These are phyloP conservation scores for Apamea anceps DNA, from an alignment of 2,888 invertebrate genomes.

Conservation along the genomic window DNA sequence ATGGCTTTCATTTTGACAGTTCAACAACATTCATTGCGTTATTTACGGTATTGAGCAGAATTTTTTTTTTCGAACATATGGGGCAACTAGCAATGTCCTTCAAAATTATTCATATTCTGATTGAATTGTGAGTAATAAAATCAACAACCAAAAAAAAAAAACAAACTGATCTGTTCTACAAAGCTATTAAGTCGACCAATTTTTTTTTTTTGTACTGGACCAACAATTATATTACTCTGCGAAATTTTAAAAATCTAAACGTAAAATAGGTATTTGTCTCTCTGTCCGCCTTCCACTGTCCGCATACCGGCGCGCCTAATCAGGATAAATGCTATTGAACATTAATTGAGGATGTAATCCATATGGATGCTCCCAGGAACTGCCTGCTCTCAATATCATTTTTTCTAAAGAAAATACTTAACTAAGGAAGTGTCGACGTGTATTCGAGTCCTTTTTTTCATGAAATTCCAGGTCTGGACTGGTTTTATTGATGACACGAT, in stretches of 20 bases:
- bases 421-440: conserved; percentile 60
- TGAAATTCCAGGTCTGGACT: conserved; percentile 47
- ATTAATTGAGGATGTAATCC: conserved; percentile 77
- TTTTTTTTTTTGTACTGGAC: not conserved
- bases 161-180: not conserved
- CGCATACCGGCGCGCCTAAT: conserved; percentile 67
- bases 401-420: conserved; percentile 59
- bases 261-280: not conserved
- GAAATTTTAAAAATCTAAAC: not conserved
- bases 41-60: not conserved
- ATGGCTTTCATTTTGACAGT: too few species aligned
- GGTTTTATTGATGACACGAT: conserved; percentile 57
- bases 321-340: conserved; percentile 74
- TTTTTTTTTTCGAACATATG: too few species aligned
- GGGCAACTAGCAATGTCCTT: not conserved
- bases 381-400: conserved; percentile 64
- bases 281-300: conserved; percentile 14
- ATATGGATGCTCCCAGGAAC: conserved; percentile 70
- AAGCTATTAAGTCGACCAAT: not conserved
- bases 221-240: not conserved
- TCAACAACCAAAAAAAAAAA: not conserved
- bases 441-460: conserved; percentile 53
- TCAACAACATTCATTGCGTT: not conserved
- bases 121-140: not conserved
- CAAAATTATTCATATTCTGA: not conserved